Conservation (phyloP, 2,888 invertebrate genomes). For the Drosophila buzzatii region DNA sequence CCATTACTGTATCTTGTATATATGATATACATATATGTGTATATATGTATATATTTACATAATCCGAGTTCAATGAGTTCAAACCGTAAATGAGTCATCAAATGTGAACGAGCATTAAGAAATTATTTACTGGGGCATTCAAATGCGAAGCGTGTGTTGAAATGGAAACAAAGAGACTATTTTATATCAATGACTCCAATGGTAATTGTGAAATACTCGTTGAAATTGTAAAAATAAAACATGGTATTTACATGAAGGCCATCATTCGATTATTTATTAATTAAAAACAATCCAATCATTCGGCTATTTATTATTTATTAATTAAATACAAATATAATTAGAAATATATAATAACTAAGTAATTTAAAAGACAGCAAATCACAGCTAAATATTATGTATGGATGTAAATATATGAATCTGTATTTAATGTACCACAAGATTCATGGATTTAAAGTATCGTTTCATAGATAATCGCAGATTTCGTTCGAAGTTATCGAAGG, state of each 20-base stretch:
- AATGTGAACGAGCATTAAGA: conserved; percentile 21
- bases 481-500: not conserved
- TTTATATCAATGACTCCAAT: conserved; percentile 2
- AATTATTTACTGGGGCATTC: conserved; percentile 25
- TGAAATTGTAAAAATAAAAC: not conserved
- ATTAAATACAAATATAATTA: too few relatives aligned
- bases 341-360: not conserved
- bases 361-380: not conserved
- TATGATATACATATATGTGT: not conserved
- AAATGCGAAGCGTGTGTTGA: conserved; percentile 11
- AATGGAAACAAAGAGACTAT: conserved; percentile 21
- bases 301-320: too few relatives aligned
- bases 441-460: not conserved
- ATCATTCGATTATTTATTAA: not conserved
- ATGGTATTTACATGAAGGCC: not conserved
- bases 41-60: conserved; percentile 1
- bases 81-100: conserved; percentile 71
- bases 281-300: not conserved
- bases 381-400: not conserved
- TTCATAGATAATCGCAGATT: not conserved
- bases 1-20: not conserved
- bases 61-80: conserved; percentile 59
- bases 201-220: not conserved
- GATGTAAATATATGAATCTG: not conserved
- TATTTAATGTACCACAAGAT: not conserved